Conservation (phyloP, 2,888 invertebrate species). For the Trichogramma evanescens region DNA sequence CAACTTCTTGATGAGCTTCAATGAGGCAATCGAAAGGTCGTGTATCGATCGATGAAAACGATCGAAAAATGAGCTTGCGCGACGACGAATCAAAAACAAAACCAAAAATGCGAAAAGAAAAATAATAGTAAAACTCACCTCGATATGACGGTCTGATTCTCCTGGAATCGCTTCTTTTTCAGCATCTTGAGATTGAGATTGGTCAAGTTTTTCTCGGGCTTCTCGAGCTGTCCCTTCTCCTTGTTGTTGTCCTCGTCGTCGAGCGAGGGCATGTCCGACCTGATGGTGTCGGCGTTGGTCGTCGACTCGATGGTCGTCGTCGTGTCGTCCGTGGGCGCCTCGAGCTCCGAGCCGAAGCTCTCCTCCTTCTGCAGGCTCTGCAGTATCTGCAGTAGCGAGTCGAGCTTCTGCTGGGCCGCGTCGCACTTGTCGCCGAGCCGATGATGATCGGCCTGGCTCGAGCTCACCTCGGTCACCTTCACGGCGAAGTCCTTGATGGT, state of each 20-base stretch:
- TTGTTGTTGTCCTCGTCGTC: slow-evolving; percentile 26
- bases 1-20: no score
- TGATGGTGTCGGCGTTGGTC: slow-evolving; percentile 27
- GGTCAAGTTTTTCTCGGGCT: slow-evolving; percentile 52
- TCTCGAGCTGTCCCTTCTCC: slow-evolving; percentile 49
- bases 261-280: slow-evolving; percentile 27
- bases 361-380: slow-evolving; percentile 43
- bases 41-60: no score
- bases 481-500: slow-evolving; percentile 70
- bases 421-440: slow-evolving; percentile 60
- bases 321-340: not conserved
- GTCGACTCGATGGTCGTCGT: slow-evolving; percentile 32
- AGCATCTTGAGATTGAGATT: slow-evolving; percentile 43
- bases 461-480: slow-evolving; percentile 55
- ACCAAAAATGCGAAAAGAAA: not conserved
- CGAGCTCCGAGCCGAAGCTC: slow-evolving; percentile 8
- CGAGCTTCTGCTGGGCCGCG: slow-evolving; percentile 68
- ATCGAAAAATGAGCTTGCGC: no score
- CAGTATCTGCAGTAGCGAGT: slow-evolving; percentile 65
- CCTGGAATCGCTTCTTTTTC: slow-evolving; percentile 49
- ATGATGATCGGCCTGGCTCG: slow-evolving; percentile 55
- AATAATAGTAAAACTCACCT: slow-evolving; percentile 31
- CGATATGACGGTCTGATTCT: slow-evolving; percentile 55
- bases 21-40: no score
- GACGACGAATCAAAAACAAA: not conserved